phyloP scores from a whole-genome alignment of 2,113 vertebrate genomes.

The Myocastor coypus region DNA sequence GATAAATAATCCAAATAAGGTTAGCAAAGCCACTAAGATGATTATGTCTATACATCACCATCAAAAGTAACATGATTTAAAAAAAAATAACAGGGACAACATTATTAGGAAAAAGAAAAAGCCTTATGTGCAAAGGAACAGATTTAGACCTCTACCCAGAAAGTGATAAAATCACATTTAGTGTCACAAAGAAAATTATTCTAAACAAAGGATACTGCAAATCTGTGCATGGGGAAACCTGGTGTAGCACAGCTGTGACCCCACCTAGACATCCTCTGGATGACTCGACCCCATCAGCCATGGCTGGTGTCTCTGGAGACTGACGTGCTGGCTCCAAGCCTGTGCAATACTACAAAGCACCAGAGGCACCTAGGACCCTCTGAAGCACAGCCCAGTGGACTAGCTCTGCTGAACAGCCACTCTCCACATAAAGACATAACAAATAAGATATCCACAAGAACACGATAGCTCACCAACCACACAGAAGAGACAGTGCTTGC shows the following conservation, averaged over 20 bases:
- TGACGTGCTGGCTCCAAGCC: neutral
- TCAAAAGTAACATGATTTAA: neutral
- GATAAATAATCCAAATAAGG: neutral
- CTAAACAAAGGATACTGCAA: neutral
- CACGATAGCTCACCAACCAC: too few relatives aligned
- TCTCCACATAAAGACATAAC: neutral
- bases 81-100: neutral
- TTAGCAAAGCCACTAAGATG: neutral
- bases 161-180: neutral
- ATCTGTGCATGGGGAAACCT: neutral
- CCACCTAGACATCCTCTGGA: fast-evolving
- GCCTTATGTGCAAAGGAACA: neutral
- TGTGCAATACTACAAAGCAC: neutral
- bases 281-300: too few relatives aligned
- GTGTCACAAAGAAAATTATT: neutral
- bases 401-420: neutral
- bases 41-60: neutral
- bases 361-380: neutral
- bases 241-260: neutral
- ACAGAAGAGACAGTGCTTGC: neutral
- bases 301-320: neutral
- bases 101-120: neutral
- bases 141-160: neutral
- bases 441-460: neutral
- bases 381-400: neutral